A percentile compares a stretch with the other conserved stretches of the same genome.
Conservation (phyloP, 2,888 invertebrate genomes). For the Oscheius sp. region DNA sequence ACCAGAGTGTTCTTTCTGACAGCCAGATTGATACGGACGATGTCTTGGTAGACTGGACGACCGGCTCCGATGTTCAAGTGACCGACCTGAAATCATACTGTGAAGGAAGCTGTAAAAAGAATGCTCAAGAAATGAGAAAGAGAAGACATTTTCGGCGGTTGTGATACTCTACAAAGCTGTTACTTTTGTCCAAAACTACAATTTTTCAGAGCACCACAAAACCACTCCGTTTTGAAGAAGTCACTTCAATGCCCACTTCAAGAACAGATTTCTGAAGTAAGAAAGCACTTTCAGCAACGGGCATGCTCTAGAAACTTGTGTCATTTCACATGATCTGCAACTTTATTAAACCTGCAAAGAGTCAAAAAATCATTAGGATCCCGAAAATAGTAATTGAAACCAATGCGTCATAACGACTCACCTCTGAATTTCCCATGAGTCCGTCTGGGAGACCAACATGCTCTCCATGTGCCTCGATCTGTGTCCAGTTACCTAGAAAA, state of each 20-base stretch:
- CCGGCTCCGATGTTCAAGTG: constrained; percentile 76
- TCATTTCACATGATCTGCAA: neutral
- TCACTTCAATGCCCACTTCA: too few species aligned
- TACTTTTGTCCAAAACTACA: too few species aligned
- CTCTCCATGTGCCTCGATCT: constrained; percentile 75
- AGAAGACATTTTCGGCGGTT: too few species aligned
- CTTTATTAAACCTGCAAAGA: neutral
- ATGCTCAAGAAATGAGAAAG: too few species aligned
- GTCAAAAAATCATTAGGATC: too few species aligned
- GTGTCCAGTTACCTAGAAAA: constrained; percentile 65
- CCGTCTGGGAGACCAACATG: constrained; percentile 75
- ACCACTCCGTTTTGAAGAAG: too few species aligned
- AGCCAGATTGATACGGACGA: constrained; percentile 75
- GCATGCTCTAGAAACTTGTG: neutral
- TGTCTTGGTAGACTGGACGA: constrained; percentile 76
- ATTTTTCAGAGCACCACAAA: too few species aligned
- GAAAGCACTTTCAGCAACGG: too few species aligned
- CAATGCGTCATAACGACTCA: neutral
- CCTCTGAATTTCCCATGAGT: constrained; percentile 76
- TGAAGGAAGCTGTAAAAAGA: too few species aligned
- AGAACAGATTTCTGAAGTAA: too few species aligned
- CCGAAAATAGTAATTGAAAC: too few species aligned
- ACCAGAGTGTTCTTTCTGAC: constrained; percentile 66
- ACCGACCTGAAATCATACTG: constrained; percentile 69
- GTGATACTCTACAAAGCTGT: too few species aligned